A percentile compares a stretch with the other conserved stretches of the same genome.
Conservation (phyloP, 1,140 invertebrate genomes). For the Drosophila pectinifera region DNA sequence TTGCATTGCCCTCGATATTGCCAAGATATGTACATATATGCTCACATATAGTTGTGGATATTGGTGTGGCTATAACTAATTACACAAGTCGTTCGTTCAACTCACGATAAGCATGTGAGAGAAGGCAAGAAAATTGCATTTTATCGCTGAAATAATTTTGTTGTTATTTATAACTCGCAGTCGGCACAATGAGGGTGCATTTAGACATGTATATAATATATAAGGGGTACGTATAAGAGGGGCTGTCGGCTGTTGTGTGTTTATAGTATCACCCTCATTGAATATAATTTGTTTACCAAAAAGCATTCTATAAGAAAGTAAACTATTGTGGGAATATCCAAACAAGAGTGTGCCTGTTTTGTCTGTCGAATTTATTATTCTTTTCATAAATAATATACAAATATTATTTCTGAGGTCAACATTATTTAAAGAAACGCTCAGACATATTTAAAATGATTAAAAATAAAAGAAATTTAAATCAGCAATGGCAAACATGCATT, state of each 20-base stretch:
- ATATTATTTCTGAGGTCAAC: neutral
- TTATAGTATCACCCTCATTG: slow-evolving; percentile 15
- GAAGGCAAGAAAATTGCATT: slow-evolving; percentile 38
- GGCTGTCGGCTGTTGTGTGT: slow-evolving; percentile 6
- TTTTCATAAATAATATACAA: neutral
- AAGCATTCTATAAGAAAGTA: slow-evolving; percentile 2
- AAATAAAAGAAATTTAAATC: neutral
- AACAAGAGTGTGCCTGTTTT: neutral
- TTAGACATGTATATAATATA: slow-evolving; percentile 42
- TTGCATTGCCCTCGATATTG: slow-evolving; percentile 65
- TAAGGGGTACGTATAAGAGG: slow-evolving; percentile 1
- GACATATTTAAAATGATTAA: neutral
- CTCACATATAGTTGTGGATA: slow-evolving; percentile 16
- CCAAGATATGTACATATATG: slow-evolving; percentile 16
- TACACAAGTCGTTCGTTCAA: slow-evolving; percentile 52
- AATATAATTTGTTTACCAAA: slow-evolving; percentile 39
- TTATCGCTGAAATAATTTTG: slow-evolving; percentile 36
- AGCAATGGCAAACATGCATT: too few relatives aligned
- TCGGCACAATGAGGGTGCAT: slow-evolving; percentile 33
- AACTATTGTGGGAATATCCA: slow-evolving; percentile 24
- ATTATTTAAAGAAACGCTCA: neutral
- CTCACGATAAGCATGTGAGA: slow-evolving; percentile 25
- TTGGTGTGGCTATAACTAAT: slow-evolving; percentile 15
- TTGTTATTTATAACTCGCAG: slow-evolving; percentile 36
- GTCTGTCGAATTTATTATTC: neutral